These are phyloP conservation scores for Orthosia cruda DNA, from an alignment of 2,888 invertebrate species.

Conservation along the genomic window DNA sequence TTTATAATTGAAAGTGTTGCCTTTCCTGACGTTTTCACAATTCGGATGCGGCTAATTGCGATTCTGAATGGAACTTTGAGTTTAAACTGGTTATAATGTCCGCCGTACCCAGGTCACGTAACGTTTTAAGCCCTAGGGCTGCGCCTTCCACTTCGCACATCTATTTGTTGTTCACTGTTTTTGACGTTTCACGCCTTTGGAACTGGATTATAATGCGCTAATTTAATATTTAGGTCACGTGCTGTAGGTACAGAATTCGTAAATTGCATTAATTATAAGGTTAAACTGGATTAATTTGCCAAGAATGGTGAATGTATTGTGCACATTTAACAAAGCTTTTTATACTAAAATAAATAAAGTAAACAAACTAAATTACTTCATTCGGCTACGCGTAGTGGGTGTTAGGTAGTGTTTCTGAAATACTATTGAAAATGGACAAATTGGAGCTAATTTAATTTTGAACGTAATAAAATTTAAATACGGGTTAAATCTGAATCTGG, in stretches of 20 bases:
- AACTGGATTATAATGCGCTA: constrained; percentile 71
- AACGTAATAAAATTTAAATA: constrained; percentile 22
- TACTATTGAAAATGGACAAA: constrained; percentile 16
- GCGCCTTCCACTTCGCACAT: constrained; percentile 78
- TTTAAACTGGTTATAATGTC: constrained; percentile 84
- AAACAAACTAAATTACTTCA: constrained; percentile 15
- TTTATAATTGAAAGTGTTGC: constrained; percentile 76
- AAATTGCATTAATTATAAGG: constrained; percentile 39
- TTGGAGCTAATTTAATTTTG: constrained; percentile 34
- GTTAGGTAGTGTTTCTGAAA: constrained; percentile 2
- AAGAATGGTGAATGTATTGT: constrained; percentile 18
- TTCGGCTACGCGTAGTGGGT: constrained; percentile 2
- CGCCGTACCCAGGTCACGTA: constrained; percentile 84
- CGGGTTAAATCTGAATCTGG: constrained; percentile 28
- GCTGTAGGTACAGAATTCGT: constrained; percentile 48
- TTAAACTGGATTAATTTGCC: constrained; percentile 39
- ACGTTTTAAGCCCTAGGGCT: constrained; percentile 80
- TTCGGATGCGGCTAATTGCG: constrained; percentile 81
- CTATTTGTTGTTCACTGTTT: constrained; percentile 80
- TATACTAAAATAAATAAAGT: constrained; percentile 26
- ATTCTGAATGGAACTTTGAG: constrained; percentile 85
- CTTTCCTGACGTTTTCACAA: constrained; percentile 78
- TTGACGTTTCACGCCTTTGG: constrained; percentile 83
- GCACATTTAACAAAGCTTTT: constrained; percentile 13
- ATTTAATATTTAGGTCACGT: constrained; percentile 60